Conservation (phyloP, 2,113 vertebrate species). For the Xyliphius kryptos region DNA sequence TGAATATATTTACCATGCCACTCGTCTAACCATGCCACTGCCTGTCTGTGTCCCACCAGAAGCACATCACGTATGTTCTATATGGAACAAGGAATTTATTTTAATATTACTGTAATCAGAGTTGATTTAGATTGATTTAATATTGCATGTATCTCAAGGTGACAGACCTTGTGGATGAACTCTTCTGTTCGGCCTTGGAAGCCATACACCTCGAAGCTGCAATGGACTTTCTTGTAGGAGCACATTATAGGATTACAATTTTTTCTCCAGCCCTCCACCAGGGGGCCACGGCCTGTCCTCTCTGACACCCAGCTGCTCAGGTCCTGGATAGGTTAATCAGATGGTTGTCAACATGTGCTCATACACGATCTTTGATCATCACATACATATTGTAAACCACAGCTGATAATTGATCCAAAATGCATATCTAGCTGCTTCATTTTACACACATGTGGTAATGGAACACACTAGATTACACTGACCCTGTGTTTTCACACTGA, state of each 20-base stretch:
- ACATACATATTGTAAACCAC: no score
- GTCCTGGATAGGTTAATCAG: constrained; percentile 58
- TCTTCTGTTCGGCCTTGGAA: constrained; percentile 70
- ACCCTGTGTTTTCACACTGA: no score
- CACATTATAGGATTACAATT: constrained; percentile 67
- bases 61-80: constrained; percentile 72
- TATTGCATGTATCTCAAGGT: background rate
- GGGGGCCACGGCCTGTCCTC: constrained; percentile 68
- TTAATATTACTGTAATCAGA: background rate
- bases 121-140: background rate
- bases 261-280: constrained; percentile 63
- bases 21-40: constrained; percentile 71
- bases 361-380: no score
- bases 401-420: no score
- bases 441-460: no score
- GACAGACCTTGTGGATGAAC: constrained; percentile 64
- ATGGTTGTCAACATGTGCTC: no score
- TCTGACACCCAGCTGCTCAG: constrained; percentile 63
- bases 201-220: constrained; percentile 73
- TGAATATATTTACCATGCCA: constrained; percentile 72
- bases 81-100: constrained; percentile 24
- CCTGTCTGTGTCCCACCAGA: constrained; percentile 70
- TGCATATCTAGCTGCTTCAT: no score
- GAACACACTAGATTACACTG: no score
- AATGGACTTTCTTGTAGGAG: constrained; percentile 71